Evolutionary conservation across 1,140 invertebrate genomes (phyloP).

Genomic region (Telenomus remus): DNA sequence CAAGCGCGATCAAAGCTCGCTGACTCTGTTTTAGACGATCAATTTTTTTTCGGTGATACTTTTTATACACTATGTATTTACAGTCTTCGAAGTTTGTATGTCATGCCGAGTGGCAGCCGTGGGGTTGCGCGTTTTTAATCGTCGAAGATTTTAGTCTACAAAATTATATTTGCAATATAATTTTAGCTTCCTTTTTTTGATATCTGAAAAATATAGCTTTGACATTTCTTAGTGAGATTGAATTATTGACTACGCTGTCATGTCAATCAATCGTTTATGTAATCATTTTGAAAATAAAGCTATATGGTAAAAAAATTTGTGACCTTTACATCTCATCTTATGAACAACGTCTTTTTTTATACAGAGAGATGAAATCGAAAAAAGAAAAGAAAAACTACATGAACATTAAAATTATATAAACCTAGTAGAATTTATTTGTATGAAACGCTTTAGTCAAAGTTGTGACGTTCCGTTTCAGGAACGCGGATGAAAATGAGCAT

Average conservation of each 20-base stretch:
- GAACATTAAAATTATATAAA: too few relatives aligned
- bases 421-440: too few relatives aligned
- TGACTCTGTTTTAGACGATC: slow-evolving; percentile 17
- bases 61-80: slow-evolving; percentile 57
- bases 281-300: not conserved
- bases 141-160: slow-evolving; percentile 29
- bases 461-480: not conserved
- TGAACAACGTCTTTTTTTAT: too few relatives aligned
- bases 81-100: slow-evolving; percentile 44
- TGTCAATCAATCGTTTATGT: not conserved
- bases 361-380: too few relatives aligned
- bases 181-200: slow-evolving; percentile 1
- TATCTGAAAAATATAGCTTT: slow-evolving; percentile 40
- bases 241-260: slow-evolving; percentile 36
- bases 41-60: slow-evolving; percentile 18
- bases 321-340: too few relatives aligned
- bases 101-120: slow-evolving; percentile 39
- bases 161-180: slow-evolving; percentile 43
- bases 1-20: slow-evolving; percentile 21
- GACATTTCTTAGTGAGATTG: slow-evolving; percentile 6
- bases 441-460: too few relatives aligned
- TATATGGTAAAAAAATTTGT: too few relatives aligned
- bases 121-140: slow-evolving; percentile 11
- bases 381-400: too few relatives aligned
- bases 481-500: slow-evolving; percentile 9